These are phyloP conservation scores for Hemaris fuciformis DNA, from an alignment of 2,888 invertebrate species.

Conservation along the genomic window DNA sequence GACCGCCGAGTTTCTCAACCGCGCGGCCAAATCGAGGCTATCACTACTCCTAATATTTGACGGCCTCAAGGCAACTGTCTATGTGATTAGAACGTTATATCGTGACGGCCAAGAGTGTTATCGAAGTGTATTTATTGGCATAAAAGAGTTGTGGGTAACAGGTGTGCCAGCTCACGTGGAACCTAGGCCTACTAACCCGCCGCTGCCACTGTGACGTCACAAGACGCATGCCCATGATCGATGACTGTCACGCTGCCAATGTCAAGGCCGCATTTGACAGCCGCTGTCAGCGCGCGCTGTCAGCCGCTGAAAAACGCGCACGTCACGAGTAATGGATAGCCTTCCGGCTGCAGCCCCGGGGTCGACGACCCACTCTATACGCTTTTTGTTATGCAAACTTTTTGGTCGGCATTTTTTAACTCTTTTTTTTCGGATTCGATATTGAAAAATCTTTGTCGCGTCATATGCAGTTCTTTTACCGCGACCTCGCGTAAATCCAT, in stretches of 20 bases:
- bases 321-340: slow-evolving; percentile 74
- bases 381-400: slow-evolving; percentile 11
- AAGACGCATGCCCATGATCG: slow-evolving; percentile 32
- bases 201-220: slow-evolving; percentile 26
- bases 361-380: slow-evolving; percentile 49
- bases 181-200: slow-evolving; percentile 4
- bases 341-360: slow-evolving; percentile 53
- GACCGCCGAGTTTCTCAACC: no score
- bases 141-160: not conserved
- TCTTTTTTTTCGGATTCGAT: not conserved
- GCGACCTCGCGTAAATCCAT: not conserved
- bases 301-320: slow-evolving; percentile 59
- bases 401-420: not conserved
- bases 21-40: no score
- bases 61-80: no score
- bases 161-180: not conserved
- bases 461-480: not conserved
- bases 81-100: no score
- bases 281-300: slow-evolving; percentile 30
- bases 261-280: slow-evolving; percentile 39
- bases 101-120: no score
- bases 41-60: no score
- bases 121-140: no score
- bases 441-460: not conserved
- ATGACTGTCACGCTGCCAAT: slow-evolving; percentile 32